Evolutionary conservation across 1,140 invertebrate species (phyloP), one percentile per base, ranked within the genome.

Genomic region (Goniozus legneri): DNA sequence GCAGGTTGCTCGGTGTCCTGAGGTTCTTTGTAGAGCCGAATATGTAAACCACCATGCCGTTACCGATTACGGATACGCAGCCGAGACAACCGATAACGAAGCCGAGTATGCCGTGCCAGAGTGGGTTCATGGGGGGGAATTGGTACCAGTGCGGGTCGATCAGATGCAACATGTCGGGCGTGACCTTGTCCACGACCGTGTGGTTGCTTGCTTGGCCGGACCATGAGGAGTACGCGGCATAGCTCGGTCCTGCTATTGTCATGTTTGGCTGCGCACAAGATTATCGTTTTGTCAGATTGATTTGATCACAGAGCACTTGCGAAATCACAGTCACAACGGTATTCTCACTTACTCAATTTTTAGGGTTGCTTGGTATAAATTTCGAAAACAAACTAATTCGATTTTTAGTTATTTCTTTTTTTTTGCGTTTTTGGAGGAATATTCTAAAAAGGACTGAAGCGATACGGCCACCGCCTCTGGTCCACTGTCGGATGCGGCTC

Each of bases 21-120:
- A 92, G 80, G 33, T 77, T 75, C 73, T 89, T 89, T 1, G 87
- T 88, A 3, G 82, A 80, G 14, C 79, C 78, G 69, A 93, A 95
- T 49, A 94, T 89, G 71, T 89, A 92, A 45, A 93, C 79, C 21
- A 94, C 91, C 77, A 92, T 84, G 19, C 86, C 84, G 62, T 95
- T 95, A 45, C 91, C 92, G 39, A 74, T 44, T n/a, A 88, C 63
- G 2, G 85, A 83, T 51, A 89, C 73, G 16, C 86, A 66, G 13
- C 87, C 89, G 39, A 92, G 79, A 2, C 85, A 44, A 8, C 82
- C 80, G 53, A 92, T 89, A 40, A 84, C 80, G 20, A 92, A 81
- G 1, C 88, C 89, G 6, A 92, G 79, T 14, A 89, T 77, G 27
- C 79, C 83, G 61, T 92, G 88, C 87, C 88, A 91, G 21, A 89